These are phyloP conservation scores for Andrena minutula DNA, from an alignment of 2,888 invertebrate species.

Conservation along the genomic window DNA sequence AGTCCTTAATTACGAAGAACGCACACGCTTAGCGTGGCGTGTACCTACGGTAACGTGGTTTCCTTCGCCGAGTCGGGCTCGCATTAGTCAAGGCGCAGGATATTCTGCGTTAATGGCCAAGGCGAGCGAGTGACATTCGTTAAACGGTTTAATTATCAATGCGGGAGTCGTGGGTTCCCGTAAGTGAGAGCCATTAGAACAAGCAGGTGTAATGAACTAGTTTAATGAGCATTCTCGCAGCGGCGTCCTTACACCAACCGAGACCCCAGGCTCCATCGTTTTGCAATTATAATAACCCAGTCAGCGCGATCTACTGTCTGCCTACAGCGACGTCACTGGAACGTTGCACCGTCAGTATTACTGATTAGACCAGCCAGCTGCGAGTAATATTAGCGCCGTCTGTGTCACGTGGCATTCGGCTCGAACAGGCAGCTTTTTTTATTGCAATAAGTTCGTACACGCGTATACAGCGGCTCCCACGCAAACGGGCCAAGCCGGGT, in stretches of 20 bases:
- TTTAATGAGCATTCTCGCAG: constrained; percentile 70
- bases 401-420: constrained; percentile 15
- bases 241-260: constrained; percentile 39
- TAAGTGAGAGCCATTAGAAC: constrained; percentile 66
- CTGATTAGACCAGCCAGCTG: constrained; percentile 42
- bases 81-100: constrained; percentile 4
- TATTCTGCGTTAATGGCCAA: constrained; percentile 38
- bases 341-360: constrained; percentile 64
- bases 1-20: too few relatives aligned
- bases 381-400: constrained; percentile 34
- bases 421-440: neutral
- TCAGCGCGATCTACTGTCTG: constrained; percentile 69
- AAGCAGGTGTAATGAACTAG: constrained; percentile 73
- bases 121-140: constrained; percentile 62
- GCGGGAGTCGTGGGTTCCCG: constrained; percentile 43
- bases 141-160: constrained; percentile 67
- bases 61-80: neutral
- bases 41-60: neutral
- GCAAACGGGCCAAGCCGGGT: neutral
- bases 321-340: constrained; percentile 64
- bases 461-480: neutral
- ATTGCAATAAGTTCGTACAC: neutral
- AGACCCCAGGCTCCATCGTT: constrained; percentile 52
- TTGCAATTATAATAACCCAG: constrained; percentile 73
- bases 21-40: neutral